Evolutionary conservation across 2,113 vertebrate species (phyloP).

Genomic region (Asarcornis scutulata): DNA sequence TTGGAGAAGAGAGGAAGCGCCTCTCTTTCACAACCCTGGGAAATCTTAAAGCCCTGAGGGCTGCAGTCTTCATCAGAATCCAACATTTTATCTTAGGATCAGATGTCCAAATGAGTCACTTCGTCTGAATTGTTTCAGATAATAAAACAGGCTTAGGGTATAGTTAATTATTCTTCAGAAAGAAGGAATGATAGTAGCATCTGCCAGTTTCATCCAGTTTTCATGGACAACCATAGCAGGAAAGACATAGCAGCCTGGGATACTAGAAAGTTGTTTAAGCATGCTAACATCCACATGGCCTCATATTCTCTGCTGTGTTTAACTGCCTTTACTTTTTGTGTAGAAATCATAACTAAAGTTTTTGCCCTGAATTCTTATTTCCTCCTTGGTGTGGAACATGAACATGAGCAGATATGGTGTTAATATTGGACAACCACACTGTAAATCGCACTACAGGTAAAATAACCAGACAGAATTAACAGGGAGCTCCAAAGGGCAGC

Average conservation of each 20-base stretch:
- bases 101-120: neutral
- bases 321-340: neutral
- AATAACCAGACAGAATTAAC: neutral
- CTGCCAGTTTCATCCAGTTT: neutral
- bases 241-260: neutral
- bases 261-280: neutral
- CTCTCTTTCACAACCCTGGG: neutral
- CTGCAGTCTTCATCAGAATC: neutral
- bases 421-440: neutral
- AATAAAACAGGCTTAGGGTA: neutral
- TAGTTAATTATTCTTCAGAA: neutral
- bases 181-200: neutral
- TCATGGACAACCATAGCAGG: neutral
- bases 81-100: neutral
- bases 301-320: neutral
- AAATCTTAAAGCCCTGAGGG: neutral
- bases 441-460: neutral
- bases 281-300: neutral
- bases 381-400: neutral
- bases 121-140: neutral
- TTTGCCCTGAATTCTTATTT: neutral
- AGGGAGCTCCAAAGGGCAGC: neutral
- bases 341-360: neutral
- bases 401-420: neutral
- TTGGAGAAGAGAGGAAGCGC: neutral